Evolutionary conservation across 2,797 vertebrate species (phyloP), one percentile per base, ranked within the genome.

Genomic region (Moxostoma hubbsi): DNA sequence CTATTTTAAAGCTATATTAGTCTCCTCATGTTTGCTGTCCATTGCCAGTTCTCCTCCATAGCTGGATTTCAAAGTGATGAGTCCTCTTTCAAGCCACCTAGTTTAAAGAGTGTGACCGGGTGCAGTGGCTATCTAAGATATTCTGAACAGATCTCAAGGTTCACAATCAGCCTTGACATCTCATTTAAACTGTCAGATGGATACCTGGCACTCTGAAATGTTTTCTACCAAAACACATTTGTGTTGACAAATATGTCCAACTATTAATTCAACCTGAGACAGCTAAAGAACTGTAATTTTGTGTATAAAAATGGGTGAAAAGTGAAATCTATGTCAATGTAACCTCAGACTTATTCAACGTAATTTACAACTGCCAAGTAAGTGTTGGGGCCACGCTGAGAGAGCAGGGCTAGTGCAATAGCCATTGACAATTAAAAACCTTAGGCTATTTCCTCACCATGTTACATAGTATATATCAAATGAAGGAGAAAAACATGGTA

Each of bases 91-190:
- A 77, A 74, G 64, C 79, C 12, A 76, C 50, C 66, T 12, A 54
- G 15, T 75, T 50, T 71, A 50, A 67, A 65, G 67, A 16, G 65
- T 46, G 72, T 82, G 64, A 71, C 65, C 24, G 46, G 46, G 51
- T 10, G 51, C 51, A 47, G 65, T 45, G 58, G 43, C 62, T 6
- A 11, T 85, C 80, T 85, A 83, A 72, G 59, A 73, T 83, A 75
- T 81, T 83, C 85, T 83, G 82, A 86, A 84, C 46, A 81, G 75
- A 90, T 89, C 85, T 89, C 75, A 75, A 73, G 75, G 78, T 79
- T 81, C 72, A 68, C 80, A 91, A 91, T 91, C 90, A 90, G 83
- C 80, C 58, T 47, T 83, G 85, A 84, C 89, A 91, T 86, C 85
- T 86, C 86, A 90, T 91, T 92, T 91, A 84, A 82, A 73, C 65